Evolutionary conservation across 1,140 invertebrate genomes (phyloP).

Genomic region (Acromyrmex charruanus): DNA sequence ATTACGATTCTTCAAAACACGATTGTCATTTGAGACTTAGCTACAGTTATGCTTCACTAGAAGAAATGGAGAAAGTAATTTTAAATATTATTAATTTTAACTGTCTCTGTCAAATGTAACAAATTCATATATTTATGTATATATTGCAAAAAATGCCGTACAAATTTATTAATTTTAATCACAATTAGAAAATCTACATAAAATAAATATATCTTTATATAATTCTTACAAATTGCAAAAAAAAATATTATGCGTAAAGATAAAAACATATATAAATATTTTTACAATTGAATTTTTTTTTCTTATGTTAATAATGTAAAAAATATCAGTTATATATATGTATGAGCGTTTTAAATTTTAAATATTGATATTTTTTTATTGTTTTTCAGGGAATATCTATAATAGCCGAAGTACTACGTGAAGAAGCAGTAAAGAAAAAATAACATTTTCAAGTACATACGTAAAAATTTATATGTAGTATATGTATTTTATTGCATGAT

Average conservation of each 20-base stretch:
- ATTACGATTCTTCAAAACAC: conserved; percentile 79
- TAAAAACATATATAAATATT: not conserved
- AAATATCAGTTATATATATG: not conserved
- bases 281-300: not conserved
- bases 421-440: conserved; percentile 36
- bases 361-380: not conserved
- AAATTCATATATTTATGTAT: not conserved
- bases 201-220: not conserved
- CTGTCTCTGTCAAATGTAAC: not conserved
- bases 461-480: not conserved
- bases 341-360: not conserved
- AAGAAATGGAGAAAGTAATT: conserved; percentile 87
- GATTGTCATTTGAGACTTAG: conserved; percentile 87
- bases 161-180: not conserved
- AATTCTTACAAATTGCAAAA: not conserved
- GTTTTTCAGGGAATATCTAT: conserved; percentile 55
- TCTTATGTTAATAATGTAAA: not conserved
- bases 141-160: not conserved
- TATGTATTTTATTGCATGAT: not conserved
- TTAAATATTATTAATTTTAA: not conserved
- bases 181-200: not conserved
- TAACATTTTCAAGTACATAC: not conserved
- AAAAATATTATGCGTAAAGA: not conserved
- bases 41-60: conserved; percentile 85
- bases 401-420: conserved; percentile 53